Conservation (phyloP, 2,113 vertebrate genomes). For the Sinocyclocheilus anophthalmus region DNA sequence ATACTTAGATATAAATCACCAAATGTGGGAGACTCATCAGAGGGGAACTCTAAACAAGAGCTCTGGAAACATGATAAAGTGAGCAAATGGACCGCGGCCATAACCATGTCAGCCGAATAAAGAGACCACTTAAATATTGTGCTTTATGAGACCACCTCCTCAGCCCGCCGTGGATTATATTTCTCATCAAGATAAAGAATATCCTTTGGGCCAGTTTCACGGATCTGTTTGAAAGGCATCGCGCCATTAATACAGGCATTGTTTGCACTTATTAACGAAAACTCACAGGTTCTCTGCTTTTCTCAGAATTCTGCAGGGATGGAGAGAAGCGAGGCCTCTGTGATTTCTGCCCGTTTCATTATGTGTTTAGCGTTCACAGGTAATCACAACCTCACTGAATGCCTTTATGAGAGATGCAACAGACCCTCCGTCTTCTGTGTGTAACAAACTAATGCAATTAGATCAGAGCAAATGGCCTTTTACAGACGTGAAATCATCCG, state of each 20-base stretch:
- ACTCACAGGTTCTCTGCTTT: background rate
- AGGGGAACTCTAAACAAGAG: slow-evolving; percentile 30
- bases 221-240: background rate
- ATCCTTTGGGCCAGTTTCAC: background rate
- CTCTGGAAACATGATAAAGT: slow-evolving; percentile 42
- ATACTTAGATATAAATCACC: slow-evolving; percentile 43
- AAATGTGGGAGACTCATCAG: slow-evolving; percentile 39
- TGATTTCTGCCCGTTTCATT: slow-evolving; percentile 44
- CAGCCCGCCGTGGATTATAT: background rate
- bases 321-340: background rate
- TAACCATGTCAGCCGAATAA: slow-evolving; percentile 29
- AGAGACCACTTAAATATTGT: slow-evolving; percentile 47
- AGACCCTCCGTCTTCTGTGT: slow-evolving; percentile 15
- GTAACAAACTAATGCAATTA: slow-evolving; percentile 38
- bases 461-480: slow-evolving; percentile 48
- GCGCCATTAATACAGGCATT: background rate
- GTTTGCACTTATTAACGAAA: background rate
- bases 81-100: slow-evolving; percentile 38
- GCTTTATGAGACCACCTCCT: slow-evolving; percentile 42
- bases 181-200: slow-evolving; percentile 33
- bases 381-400: slow-evolving; percentile 31
- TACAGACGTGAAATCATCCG: slow-evolving; percentile 45
- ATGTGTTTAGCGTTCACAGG: slow-evolving; percentile 39
- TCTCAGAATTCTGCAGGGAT: slow-evolving; percentile 24
- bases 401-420: slow-evolving; percentile 3